A percentile compares a stretch with the other conserved stretches of the same genome.
Evolutionary conservation across 2,888 invertebrate species (phyloP).

Genomic region (Mythimna loreyi): DNA sequence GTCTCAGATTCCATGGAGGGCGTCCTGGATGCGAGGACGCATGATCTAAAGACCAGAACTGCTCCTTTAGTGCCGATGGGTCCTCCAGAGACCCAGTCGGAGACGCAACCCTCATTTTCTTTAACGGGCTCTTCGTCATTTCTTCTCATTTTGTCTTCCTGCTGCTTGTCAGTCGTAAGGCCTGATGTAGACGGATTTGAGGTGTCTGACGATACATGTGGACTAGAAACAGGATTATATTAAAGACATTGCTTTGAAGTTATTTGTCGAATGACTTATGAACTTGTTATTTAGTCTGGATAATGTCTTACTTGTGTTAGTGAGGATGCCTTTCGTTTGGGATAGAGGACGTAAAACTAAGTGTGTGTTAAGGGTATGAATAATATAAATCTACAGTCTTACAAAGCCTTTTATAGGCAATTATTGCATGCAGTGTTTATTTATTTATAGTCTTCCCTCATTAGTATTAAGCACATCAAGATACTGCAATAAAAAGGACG

Average conservation of each 20-base stretch:
- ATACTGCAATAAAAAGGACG: background rate
- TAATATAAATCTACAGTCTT: too few relatives aligned
- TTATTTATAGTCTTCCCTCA: background rate
- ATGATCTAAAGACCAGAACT: conserved; percentile 93
- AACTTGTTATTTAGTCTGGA: conserved; percentile 8
- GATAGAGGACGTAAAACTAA: background rate
- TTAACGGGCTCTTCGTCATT: conserved; percentile 78
- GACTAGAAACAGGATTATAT: conserved; percentile 76
- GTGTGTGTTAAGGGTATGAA: background rate
- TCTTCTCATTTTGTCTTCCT: conserved; percentile 84
- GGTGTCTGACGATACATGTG: conserved; percentile 88
- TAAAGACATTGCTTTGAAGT: background rate
- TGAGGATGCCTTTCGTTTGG: background rate
- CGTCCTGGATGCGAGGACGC: conserved; percentile 89
- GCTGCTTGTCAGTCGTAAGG: conserved; percentile 76
- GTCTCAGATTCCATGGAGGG: conserved; percentile 87
- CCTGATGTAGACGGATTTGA: conserved; percentile 87
- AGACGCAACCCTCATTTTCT: conserved; percentile 79
- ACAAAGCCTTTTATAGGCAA: background rate
- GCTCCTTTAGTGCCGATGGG: conserved; percentile 92
- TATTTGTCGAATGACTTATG: conserved; percentile 1
- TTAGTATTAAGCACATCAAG: background rate
- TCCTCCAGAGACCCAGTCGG: conserved; percentile 91
- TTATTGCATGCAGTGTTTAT: conserved; percentile 19
- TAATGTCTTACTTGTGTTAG: conserved; percentile 12